phyloP scores from a whole-genome alignment of 2,113 vertebrate genomes.

The Hemiscyllium ocellatum region DNA sequence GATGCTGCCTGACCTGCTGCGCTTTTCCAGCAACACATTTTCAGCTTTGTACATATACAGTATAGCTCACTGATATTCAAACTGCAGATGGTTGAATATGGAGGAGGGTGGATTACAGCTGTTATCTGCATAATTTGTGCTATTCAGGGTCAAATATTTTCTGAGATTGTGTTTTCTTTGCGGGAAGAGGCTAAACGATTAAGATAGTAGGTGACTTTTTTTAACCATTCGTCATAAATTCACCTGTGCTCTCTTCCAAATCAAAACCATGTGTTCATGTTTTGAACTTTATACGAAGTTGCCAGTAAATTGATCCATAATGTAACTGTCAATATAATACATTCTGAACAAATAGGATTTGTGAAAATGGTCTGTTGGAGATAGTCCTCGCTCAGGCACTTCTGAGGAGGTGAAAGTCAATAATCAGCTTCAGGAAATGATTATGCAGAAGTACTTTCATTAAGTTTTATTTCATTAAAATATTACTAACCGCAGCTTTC shows the following conservation, averaged over 20 bases:
- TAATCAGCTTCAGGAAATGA: neutral
- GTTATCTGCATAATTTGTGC: neutral
- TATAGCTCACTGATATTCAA: neutral
- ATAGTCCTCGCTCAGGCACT: neutral
- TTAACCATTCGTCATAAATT: neutral
- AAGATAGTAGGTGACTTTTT: neutral
- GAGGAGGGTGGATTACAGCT: neutral
- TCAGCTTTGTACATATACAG: neutral
- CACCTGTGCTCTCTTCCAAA: neutral
- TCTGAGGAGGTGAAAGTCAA: neutral
- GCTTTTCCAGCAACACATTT: no score
- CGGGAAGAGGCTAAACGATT: neutral
- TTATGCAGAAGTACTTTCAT: neutral
- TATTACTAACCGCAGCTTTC: neutral
- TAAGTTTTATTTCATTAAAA: neutral
- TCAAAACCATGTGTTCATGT: neutral
- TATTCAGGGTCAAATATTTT: neutral
- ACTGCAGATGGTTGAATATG: neutral
- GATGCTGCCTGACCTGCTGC: no score
- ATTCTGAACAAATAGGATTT: neutral
- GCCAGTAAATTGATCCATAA: neutral
- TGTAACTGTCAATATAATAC: neutral
- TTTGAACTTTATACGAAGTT: neutral
- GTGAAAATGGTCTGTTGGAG: neutral
- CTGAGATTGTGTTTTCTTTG: neutral